These are phyloP conservation scores for Microctonus hyperodae DNA, from an alignment of 2,888 invertebrate genomes.

Conservation along the genomic window DNA sequence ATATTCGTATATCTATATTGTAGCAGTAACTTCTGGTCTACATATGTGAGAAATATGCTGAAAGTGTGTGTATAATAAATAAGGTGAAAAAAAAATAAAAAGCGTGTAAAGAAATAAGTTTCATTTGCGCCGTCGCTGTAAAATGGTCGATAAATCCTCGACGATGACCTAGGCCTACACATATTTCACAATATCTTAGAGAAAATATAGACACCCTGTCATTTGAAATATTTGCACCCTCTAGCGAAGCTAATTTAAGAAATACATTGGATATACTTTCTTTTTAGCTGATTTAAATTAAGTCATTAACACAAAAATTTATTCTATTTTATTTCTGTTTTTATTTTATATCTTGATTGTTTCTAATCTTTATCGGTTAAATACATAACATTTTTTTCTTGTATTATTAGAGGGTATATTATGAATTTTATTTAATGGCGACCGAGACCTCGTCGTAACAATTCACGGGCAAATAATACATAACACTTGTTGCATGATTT, in stretches of 20 bases:
- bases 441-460: slow-evolving; percentile 15
- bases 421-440: background rate
- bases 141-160: slow-evolving; percentile 43
- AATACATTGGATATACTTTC: background rate
- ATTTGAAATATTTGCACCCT: slow-evolving; percentile 28
- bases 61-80: too few relatives aligned
- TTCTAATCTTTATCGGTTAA: background rate
- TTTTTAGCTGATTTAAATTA: background rate
- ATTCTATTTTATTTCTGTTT: too few relatives aligned
- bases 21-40: background rate
- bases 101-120: background rate
- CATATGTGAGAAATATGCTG: background rate
- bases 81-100: background rate
- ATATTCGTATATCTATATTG: too few relatives aligned
- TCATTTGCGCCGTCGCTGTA: slow-evolving; percentile 18
- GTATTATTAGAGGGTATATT: background rate
- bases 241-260: slow-evolving; percentile 8
- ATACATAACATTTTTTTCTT: background rate
- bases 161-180: slow-evolving; percentile 43
- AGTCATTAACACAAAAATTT: background rate
- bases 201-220: slow-evolving; percentile 9
- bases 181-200: background rate
- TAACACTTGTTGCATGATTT: slow-evolving; percentile 48
- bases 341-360: background rate
- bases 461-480: slow-evolving; percentile 46